A percentile compares a stretch with the other conserved stretches of the same genome.
These are phyloP conservation scores for Pterocles gutturalis DNA, from an alignment of 2,113 vertebrate genomes.

Conservation along the genomic window DNA sequence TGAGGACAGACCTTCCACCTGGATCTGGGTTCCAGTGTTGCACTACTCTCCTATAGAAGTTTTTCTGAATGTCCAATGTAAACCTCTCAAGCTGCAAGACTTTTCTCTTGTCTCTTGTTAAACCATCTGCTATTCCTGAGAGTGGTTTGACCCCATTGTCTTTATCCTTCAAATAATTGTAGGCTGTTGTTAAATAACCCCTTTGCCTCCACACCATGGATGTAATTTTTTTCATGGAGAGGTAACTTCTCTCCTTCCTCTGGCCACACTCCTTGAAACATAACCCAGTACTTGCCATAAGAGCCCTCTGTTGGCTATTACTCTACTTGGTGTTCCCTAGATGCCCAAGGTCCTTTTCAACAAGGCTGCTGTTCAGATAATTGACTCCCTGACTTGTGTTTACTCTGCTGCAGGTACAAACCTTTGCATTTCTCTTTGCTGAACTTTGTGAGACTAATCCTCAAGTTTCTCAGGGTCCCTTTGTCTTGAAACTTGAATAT, in stretches of 20 bases:
- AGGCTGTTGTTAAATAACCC: not conserved
- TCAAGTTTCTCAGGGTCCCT: not conserved
- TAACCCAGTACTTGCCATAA: not conserved
- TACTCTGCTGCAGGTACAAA: not conserved
- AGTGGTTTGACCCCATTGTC: not conserved
- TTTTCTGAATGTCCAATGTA: not conserved
- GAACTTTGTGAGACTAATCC: not conserved
- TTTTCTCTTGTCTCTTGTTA: not conserved
- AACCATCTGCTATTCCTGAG: not conserved
- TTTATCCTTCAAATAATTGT: not conserved
- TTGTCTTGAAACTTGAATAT: not conserved
- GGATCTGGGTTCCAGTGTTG: not conserved
- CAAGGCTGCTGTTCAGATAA: not conserved
- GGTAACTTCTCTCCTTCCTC: not conserved
- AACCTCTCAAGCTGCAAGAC: not conserved
- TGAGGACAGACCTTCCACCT: not conserved
- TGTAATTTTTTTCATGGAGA: not conserved
- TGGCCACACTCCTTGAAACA: not conserved
- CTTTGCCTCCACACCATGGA: not conserved
- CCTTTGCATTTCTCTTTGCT: not conserved
- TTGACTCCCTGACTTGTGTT: not conserved
- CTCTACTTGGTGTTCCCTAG: not conserved
- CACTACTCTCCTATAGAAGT: not conserved
- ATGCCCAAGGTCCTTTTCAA: not conserved
- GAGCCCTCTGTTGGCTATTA: not conserved